These are phyloP conservation scores for Melipona bicolor DNA, from an alignment of 2,888 invertebrate genomes.

Conservation along the genomic window DNA sequence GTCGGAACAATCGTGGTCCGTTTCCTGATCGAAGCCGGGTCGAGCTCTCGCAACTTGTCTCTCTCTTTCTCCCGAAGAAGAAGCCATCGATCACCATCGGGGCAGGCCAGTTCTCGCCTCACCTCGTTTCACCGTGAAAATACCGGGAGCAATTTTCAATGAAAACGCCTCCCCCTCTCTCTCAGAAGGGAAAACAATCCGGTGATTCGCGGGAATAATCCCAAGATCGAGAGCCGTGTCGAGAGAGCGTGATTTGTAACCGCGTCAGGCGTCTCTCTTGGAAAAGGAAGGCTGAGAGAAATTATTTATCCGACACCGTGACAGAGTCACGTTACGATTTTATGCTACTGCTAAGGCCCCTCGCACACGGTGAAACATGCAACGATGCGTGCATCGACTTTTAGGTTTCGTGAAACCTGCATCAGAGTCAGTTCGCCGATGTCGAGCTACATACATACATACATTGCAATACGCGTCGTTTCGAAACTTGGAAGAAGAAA, in stretches of 20 bases:
- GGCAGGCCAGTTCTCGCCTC: background rate
- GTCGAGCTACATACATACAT: no score
- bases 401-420: no score
- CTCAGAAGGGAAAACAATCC: background rate
- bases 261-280: background rate
- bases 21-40: slow-evolving; percentile 18
- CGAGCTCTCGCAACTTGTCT: background rate
- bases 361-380: no score
- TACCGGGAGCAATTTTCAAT: slow-evolving; percentile 9
- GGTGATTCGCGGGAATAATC: slow-evolving; percentile 29
- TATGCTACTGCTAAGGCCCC: no score
- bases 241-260: slow-evolving; percentile 23
- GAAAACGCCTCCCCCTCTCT: background rate
- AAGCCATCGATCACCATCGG: slow-evolving; percentile 54
- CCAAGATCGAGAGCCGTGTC: background rate
- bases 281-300: no score
- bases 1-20: slow-evolving; percentile 6
- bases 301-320: no score
- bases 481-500: no score
- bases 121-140: background rate
- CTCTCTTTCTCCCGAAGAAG: slow-evolving; percentile 5
- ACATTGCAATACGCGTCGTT: no score
- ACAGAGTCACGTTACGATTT: no score
- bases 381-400: no score
- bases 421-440: no score